Percentiles rank a stretch among this genome's conserved stretches.
Evolutionary conservation across 2,888 invertebrate genomes (phyloP).

Genomic region (Drosophila histrio): DNA sequence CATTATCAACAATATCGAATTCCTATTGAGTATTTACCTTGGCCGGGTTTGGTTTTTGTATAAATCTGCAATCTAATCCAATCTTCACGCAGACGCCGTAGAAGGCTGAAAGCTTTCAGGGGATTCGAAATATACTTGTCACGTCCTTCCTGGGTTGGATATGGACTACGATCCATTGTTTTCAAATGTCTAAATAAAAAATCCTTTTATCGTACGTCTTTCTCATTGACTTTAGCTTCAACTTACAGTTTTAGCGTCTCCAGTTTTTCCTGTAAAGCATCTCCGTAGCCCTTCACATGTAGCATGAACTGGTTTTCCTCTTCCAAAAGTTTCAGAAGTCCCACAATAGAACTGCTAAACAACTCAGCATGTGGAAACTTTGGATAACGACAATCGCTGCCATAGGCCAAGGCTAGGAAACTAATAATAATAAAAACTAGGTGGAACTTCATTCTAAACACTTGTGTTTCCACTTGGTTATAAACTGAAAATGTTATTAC

Average conservation of each 20-base stretch:
- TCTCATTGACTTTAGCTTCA: not conserved
- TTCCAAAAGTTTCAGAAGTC: constrained; percentile 22
- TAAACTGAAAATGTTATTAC: not conserved
- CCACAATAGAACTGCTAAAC: constrained; percentile 41
- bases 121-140: constrained; percentile 52
- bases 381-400: not conserved
- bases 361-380: not conserved
- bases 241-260: constrained; percentile 41
- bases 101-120: constrained; percentile 37
- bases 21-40: constrained; percentile 19
- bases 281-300: constrained; percentile 24
- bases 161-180: not conserved
- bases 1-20: not conserved
- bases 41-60: not conserved
- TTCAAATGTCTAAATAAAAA: constrained; percentile 37
- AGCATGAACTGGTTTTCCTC: constrained; percentile 44
- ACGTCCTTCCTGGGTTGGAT: not conserved
- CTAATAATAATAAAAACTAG: not conserved
- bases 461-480: not conserved
- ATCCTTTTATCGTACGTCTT: not conserved
- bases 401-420: not conserved
- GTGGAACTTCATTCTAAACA: constrained; percentile 18
- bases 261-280: constrained; percentile 38
- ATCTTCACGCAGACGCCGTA: constrained; percentile 54
- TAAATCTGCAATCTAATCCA: constrained; percentile 45